phyloP scores from a whole-genome alignment of 2,113 vertebrate genomes.

The Lagopus muta region DNA sequence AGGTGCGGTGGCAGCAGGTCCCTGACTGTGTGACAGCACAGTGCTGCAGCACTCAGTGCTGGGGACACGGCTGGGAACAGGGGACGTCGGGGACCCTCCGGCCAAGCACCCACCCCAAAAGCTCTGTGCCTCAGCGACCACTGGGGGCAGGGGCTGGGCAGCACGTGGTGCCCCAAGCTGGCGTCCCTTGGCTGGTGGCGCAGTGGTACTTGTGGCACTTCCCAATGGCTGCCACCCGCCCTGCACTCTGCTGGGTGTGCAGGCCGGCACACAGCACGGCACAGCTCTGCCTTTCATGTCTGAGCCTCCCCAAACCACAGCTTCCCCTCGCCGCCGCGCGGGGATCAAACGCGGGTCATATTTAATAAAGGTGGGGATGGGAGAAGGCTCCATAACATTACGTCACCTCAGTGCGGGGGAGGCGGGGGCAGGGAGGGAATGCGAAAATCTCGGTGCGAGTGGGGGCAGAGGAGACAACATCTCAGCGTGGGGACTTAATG shows the following conservation, averaged over 20 bases:
- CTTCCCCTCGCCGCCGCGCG: slow-evolving; percentile 47
- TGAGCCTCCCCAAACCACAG: slow-evolving; percentile 72
- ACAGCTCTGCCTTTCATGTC: slow-evolving; percentile 68
- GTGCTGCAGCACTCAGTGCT: neutral
- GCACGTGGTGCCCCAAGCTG: neutral
- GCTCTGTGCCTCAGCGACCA: neutral
- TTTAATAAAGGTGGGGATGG: slow-evolving; percentile 85
- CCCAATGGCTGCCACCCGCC: neutral
- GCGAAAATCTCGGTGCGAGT: slow-evolving; percentile 1
- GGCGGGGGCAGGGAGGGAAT: slow-evolving; percentile 32
- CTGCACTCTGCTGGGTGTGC: neutral
- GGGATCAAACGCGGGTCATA: slow-evolving; percentile 84
- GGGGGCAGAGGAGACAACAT: slow-evolving; percentile 55
- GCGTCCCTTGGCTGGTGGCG: rapidly evolving
- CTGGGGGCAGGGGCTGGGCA: rapidly evolving
- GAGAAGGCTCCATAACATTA: slow-evolving; percentile 60
- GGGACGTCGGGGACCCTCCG: rapidly evolving
- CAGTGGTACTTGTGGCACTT: rapidly evolving
- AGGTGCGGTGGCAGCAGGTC: neutral
- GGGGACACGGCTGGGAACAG: neutral
- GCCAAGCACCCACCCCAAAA: neutral
- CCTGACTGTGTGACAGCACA: neutral
- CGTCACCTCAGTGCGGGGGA: slow-evolving; percentile 60
- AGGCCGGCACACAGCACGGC: neutral
- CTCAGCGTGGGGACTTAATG: slow-evolving; percentile 50